phyloP scores from a whole-genome alignment of 2,888 invertebrate species.

The Camponotus fellah region DNA sequence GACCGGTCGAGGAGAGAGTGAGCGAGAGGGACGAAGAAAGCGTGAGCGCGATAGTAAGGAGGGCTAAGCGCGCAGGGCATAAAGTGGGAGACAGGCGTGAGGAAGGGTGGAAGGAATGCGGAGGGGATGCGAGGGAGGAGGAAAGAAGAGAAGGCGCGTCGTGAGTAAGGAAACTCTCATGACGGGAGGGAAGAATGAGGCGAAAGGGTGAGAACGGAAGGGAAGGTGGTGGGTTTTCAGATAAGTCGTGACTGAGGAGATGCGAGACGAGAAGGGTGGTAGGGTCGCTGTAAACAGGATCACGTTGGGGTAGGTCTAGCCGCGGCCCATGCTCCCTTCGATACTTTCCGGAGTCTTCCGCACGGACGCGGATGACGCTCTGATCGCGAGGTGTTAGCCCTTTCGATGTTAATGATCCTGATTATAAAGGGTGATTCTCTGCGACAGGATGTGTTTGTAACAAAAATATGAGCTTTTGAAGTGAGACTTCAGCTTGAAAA shows the following conservation, averaged over 20 bases:
- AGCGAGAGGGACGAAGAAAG: conserved; percentile 58
- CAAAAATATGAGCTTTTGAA: conserved; percentile 39
- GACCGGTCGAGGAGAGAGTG: conserved; percentile 59
- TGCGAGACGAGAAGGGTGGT: conserved; percentile 46
- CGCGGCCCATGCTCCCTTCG: conserved; percentile 49
- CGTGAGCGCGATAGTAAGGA: conserved; percentile 57
- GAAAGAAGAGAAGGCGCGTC: conserved; percentile 46
- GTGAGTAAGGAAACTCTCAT: conserved; percentile 53
- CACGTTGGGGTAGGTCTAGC: conserved; percentile 68
- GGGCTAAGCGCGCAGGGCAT: conserved; percentile 52
- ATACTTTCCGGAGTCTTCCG: conserved; percentile 46
- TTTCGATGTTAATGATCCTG: conserved; percentile 48
- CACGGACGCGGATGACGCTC: conserved; percentile 49
- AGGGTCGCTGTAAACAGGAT: conserved; percentile 71
- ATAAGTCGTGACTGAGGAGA: conserved; percentile 56
- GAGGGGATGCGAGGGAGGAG: conserved; percentile 49
- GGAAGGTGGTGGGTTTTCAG: conserved; percentile 52
- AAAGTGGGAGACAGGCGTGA: conserved; percentile 54
- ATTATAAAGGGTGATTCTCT: conserved; percentile 43
- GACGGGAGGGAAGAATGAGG: conserved; percentile 41
- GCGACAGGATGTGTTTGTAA: conserved; percentile 21
- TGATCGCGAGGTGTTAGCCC: conserved; percentile 42
- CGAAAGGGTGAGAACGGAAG: conserved; percentile 43
- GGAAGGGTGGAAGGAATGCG: conserved; percentile 55
- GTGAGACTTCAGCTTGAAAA: conserved; percentile 28